Conservation (phyloP, 2,113 vertebrate genomes). For the Trogon surrucura region DNA sequence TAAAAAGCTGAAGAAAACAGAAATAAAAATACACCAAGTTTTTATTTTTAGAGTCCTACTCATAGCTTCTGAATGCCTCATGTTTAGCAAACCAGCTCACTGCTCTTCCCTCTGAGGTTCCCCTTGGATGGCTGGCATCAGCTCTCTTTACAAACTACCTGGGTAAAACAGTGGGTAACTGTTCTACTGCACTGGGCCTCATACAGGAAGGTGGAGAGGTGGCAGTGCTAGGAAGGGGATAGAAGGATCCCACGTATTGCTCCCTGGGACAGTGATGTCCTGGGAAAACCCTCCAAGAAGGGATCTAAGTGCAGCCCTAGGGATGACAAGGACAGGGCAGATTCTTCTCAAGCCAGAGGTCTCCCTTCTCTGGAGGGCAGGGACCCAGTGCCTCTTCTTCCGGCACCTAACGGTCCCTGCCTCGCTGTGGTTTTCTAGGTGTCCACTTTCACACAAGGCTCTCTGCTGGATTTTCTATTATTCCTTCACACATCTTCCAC, state of each 20-base stretch:
- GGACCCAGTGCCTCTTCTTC: neutral
- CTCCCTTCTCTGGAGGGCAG: neutral
- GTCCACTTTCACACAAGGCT: neutral
- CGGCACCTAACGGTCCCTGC: neutral
- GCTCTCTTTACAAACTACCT: neutral
- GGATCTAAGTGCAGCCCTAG: neutral
- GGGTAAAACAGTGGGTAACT: neutral
- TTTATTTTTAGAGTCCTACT: constrained; percentile 36
- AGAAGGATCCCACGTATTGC: neutral
- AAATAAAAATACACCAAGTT: constrained; percentile 33
- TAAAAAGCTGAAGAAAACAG: constrained; percentile 23
- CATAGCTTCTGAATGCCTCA: neutral
- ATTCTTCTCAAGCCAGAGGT: neutral
- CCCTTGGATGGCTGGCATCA: neutral
- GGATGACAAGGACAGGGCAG: neutral
- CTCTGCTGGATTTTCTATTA: neutral
- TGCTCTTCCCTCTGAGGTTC: neutral
- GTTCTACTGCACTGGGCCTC: neutral
- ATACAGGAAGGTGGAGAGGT: neutral
- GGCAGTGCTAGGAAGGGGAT: neutral
- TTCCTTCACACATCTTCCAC: neutral
- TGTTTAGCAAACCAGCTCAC: neutral
- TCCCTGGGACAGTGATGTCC: neutral
- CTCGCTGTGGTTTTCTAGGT: neutral
- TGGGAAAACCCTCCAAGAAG: neutral